Base-by-base conservation (phyloP, 2,113 vertebrate genomes). In the Jacana jacana region DNA sequence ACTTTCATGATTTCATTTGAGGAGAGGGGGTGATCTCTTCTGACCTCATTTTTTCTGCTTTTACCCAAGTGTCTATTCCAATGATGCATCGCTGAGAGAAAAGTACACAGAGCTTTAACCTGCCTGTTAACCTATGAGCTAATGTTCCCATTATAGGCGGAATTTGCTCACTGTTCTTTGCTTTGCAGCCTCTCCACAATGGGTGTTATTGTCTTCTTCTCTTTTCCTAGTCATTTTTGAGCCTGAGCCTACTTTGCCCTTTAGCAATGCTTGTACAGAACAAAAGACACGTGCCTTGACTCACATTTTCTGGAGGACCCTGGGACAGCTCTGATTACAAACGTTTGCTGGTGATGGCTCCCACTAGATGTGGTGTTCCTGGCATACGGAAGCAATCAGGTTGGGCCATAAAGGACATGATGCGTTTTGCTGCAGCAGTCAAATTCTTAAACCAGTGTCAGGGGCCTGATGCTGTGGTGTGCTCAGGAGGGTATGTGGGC, bases 321-420 rank as follows among this genome's bases (percentile, higher is more conserved):
- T 31, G 48, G 78, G 86, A 87, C 77, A 91, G 89, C 89, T 96
- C 91, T 81, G 89, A 87, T 95, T 96, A 93, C 95, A 92, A 81
- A 68, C 0, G 44, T 81, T 76, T 76, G 70, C 77, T 61, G 65
- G 48, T 79, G 94, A 95, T 92, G 93, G 89, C 65, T 96, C 96
- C 94, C 91, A 13, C 86, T 85, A 93, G 89, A 93, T 0, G 0
- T 7, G 72, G 68, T 33, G 68, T 65, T 94, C 46, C 86, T 63
- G 92, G 83, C 55, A 11, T 96, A 78, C 95, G 95, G 96, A 96
- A 97, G 84, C 77, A 95, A 97, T 96, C 93, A 95, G 89, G 89
- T 91, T 33, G 54, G 88, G 81, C 84, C 48, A 4, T 68, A 81
- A 86, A 88, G 72, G 48, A 73, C 81, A 7, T 4, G 33, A 51